Evolutionary conservation across 2,113 vertebrate genomes (phyloP).

Genomic region (Crotophaga sulcirostris): DNA sequence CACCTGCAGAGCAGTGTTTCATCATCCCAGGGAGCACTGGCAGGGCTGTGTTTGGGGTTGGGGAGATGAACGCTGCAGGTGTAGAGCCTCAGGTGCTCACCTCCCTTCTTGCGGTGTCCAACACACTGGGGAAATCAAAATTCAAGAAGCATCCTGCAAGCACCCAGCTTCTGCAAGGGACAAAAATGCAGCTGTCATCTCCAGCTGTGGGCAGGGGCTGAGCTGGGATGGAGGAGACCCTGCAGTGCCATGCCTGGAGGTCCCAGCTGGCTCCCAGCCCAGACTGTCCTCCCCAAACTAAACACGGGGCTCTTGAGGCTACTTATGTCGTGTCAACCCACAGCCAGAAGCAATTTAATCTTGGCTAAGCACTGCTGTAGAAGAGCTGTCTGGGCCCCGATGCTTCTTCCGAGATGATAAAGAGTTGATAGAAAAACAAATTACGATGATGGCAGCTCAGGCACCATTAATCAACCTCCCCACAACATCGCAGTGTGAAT

Average conservation of each 20-base stretch:
- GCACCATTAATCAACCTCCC: background rate
- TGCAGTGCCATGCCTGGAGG: background rate
- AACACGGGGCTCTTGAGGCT: background rate
- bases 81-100: background rate
- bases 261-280: background rate
- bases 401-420: background rate
- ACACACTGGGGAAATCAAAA: rapidly evolving
- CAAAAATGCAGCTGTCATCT: background rate
- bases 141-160: background rate
- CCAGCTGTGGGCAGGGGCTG: background rate
- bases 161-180: background rate
- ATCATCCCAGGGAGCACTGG: background rate
- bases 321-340: background rate
- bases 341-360: slow-evolving; percentile 7
- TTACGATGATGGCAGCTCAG: background rate
- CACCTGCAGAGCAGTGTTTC: background rate
- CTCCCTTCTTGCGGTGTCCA: background rate
- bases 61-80: background rate
- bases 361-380: background rate
- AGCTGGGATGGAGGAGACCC: background rate
- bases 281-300: background rate
- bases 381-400: background rate
- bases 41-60: too few relatives aligned
- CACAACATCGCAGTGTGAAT: background rate
- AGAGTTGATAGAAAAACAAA: slow-evolving; percentile 41